Percentiles rank a stretch among this genome's conserved stretches.
Conservation (phyloP, 2,113 vertebrate genomes). For the Azemiops feae region DNA sequence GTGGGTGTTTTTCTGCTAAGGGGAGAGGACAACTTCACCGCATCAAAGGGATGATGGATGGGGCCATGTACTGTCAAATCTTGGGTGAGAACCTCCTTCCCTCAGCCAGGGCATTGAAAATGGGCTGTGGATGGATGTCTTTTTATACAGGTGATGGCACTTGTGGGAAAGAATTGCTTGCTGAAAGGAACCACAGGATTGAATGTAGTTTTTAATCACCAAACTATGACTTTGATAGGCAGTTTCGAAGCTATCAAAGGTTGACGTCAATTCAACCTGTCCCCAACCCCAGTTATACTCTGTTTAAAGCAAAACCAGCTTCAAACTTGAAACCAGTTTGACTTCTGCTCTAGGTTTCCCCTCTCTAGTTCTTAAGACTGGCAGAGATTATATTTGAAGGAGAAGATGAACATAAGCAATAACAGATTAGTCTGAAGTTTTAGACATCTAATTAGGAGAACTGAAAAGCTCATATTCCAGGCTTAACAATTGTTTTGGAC, state of each 20-base stretch:
- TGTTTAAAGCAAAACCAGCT: not conserved
- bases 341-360: not conserved
- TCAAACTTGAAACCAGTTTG: not conserved
- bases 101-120: no score
- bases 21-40: no score
- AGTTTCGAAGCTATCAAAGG: not conserved
- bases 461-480: not conserved
- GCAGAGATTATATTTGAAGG: not conserved
- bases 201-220: not conserved
- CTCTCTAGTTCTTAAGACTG: not conserved
- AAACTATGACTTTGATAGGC: not conserved
- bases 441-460: not conserved
- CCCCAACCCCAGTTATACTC: not conserved
- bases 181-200: not conserved
- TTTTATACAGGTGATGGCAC: no score
- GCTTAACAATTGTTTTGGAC: not conserved
- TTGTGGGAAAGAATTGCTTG: not conserved
- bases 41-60: no score
- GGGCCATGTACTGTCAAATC: no score
- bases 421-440: not conserved
- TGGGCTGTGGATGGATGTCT: no score
- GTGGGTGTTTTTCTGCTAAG: no score
- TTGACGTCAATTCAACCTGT: not conserved
- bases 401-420: not conserved
- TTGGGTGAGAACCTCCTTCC: no score